These are phyloP conservation scores for Medauroidea extradentata DNA, from an alignment of 1,140 invertebrate genomes.

Conservation along the genomic window DNA sequence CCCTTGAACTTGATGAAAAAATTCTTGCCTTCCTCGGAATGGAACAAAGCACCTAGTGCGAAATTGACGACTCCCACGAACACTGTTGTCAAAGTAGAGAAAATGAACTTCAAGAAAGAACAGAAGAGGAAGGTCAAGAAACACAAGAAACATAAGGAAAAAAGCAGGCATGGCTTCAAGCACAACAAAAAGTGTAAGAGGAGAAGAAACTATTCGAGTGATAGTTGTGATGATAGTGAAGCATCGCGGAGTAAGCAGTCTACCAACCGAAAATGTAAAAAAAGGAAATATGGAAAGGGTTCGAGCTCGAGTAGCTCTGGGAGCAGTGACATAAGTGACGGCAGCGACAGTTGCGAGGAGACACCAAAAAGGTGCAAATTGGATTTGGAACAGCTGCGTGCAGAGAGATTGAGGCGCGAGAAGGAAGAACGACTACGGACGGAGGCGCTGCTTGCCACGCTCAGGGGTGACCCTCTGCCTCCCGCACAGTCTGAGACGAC, in stretches of 20 bases:
- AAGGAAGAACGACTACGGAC: slow-evolving; percentile 65
- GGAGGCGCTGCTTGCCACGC: slow-evolving; percentile 62
- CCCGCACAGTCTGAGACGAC: slow-evolving; percentile 22
- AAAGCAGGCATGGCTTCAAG: slow-evolving; percentile 24
- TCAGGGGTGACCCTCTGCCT: slow-evolving; percentile 47
- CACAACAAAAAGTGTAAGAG: slow-evolving; percentile 1
- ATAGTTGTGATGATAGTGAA: background rate
- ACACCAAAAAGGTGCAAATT: slow-evolving; percentile 35
- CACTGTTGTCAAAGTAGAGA: background rate
- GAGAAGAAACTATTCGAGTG: background rate
- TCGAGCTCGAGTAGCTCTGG: background rate
- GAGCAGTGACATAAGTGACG: background rate
- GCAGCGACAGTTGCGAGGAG: background rate
- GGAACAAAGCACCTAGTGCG: too few relatives aligned
- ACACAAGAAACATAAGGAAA: slow-evolving; percentile 37
- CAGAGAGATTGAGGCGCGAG: slow-evolving; percentile 76
- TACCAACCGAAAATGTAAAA: background rate
- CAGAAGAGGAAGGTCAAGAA: slow-evolving; percentile 42
- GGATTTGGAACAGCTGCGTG: slow-evolving; percentile 69
- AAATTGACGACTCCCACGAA: background rate
- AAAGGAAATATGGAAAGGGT: background rate
- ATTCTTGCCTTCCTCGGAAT: slow-evolving; percentile 41
- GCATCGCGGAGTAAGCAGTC: background rate
- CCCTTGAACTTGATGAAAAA: slow-evolving; percentile 68
- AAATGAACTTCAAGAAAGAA: background rate